Evolutionary conservation across 2,797 vertebrate genomes (phyloP), one percentile per base, ranked within the genome.

Genomic region (Corythornis leucogaster): DNA sequence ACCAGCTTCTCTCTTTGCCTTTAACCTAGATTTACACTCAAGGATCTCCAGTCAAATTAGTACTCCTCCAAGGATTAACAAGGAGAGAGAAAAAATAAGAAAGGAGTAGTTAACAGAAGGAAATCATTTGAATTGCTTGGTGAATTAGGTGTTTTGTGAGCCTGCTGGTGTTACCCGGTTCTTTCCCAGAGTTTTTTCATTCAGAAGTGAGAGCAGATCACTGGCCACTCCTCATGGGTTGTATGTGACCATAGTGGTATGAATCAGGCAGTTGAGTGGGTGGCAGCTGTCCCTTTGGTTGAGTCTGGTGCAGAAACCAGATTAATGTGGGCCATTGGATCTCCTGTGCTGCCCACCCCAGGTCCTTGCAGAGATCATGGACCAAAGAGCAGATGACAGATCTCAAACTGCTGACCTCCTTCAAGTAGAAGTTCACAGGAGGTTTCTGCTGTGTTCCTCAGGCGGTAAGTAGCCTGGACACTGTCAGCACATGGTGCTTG

Each of bases 361-460:
- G n/a, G 42, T 53, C 35, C 73, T 31, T 2, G 0, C 14, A 30
- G 50, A 85, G 45, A 59, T 58, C 40, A 46, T 0, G 0, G 38
- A 28, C 24, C 17, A 0, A 0, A 40, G 28, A 28, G 16, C 6
- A 1, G 17, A 40, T 75, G 38, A 22, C 31, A 12, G 20, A 20
- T 6, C 77, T 46, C 4, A 0, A 43, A 20, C 20, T 21, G 33
- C 19, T 2, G 0, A 20, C 17, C 9, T 19, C 38, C 45, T 15
- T 3, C 14, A 26, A 28, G 33, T 46, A 24, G 16, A 58, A 5
- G 20, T 4, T 59, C 58, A 48, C 15, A 30, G 43, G 54, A 51
- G 31, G 43, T 14, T 80, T 30, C 51, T 67, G 54, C 18, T 33
- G 46, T 20, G 28, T 8, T 42, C 13, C 25, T 63, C 43, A 8